Conservation (phyloP, 2,797 vertebrate species). For the Galagoides demidoff region DNA sequence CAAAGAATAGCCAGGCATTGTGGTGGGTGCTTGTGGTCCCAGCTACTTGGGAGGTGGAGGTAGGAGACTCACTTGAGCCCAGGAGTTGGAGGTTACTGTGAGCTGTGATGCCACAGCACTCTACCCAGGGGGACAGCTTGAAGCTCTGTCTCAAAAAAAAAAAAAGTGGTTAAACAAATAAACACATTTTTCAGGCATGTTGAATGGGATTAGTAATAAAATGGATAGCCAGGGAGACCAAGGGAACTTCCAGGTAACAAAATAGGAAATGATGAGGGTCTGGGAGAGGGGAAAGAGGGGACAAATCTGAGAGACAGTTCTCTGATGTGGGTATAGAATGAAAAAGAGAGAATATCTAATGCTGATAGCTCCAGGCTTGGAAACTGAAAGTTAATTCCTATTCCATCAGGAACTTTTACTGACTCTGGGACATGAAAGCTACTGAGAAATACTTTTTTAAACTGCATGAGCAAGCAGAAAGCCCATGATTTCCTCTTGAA, state of each 20-base stretch:
- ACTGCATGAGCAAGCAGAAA: constrained; percentile 38
- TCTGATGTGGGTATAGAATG: not conserved
- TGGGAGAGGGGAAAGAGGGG: not conserved
- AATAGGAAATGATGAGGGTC: not conserved
- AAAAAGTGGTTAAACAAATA: constrained; percentile 30
- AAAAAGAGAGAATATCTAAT: not conserved
- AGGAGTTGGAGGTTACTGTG: too few relatives aligned
- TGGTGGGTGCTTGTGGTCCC: too few relatives aligned
- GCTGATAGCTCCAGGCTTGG: not conserved
- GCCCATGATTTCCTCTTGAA: constrained; percentile 41
- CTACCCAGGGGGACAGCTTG: too few relatives aligned
- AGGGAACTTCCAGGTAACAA: not conserved
- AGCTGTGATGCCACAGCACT: too few relatives aligned
- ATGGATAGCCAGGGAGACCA: not conserved
- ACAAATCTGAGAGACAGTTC: not conserved
- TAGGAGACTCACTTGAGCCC: too few relatives aligned
- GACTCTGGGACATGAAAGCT: constrained; percentile 16
- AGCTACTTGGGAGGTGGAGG: too few relatives aligned
- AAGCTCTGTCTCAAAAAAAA: too few relatives aligned
- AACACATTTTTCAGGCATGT: constrained; percentile 7
- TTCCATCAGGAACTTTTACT: not conserved
- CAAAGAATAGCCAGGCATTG: too few relatives aligned
- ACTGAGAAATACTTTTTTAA: constrained; percentile 12
- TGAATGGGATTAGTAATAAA: constrained; percentile 42
- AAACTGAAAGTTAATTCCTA: constrained; percentile 28